Evolutionary conservation across 2,113 vertebrate species (phyloP).

Genomic region (Mandrillus leucophaeus): DNA sequence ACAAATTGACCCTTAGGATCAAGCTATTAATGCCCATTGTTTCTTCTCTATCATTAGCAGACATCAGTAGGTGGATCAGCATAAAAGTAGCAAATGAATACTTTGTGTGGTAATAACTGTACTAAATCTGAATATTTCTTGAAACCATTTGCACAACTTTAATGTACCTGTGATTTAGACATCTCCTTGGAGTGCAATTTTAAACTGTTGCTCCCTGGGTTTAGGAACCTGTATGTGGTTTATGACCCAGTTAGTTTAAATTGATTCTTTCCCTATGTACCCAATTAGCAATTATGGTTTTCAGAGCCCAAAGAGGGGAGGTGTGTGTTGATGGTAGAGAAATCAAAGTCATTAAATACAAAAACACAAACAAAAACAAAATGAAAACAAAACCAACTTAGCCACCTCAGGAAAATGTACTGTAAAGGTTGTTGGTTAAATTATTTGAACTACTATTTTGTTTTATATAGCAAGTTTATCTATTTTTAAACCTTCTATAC

Average conservation of each 20-base stretch:
- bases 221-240: constrained; percentile 63
- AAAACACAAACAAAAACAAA: constrained; percentile 55
- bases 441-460: background rate
- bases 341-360: constrained; percentile 31
- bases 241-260: constrained; percentile 73
- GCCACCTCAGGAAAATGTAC: background rate
- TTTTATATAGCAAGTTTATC: background rate
- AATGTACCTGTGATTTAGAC: constrained; percentile 57
- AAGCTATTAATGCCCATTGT: constrained; percentile 25
- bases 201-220: constrained; percentile 53
- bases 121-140: constrained; percentile 61
- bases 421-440: background rate
- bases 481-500: background rate
- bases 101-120: background rate
- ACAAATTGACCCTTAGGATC: constrained; percentile 45
- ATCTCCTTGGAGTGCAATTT: constrained; percentile 62
- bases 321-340: constrained; percentile 32
- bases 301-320: constrained; percentile 35
- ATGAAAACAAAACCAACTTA: background rate
- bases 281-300: constrained; percentile 61
- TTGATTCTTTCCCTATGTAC: constrained; percentile 59
- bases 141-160: constrained; percentile 52
- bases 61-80: background rate
- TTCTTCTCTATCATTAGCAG: constrained; percentile 37
- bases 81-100: constrained; percentile 14